Base-by-base conservation (phyloP, 2,888 invertebrate genomes). In the Eudasyphora cyanicolor region DNA sequence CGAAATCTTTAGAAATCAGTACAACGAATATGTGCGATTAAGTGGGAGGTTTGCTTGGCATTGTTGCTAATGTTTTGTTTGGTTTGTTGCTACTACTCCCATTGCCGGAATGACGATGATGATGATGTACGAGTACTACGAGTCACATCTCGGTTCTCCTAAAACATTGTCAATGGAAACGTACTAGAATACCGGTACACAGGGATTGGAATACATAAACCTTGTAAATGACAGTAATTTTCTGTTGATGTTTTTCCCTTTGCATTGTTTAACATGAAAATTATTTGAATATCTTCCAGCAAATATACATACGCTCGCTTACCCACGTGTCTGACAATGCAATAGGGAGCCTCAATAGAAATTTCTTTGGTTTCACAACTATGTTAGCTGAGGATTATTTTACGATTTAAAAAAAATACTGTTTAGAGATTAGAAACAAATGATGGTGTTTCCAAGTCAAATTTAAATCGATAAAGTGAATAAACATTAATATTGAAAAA, bases 161-260 rank as follows among this genome's bases (percentile, higher is more conserved):
- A 29, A 60, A 14, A 21, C 21, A 21, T 64, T 12, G 19, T 38
- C 12, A 38, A 64, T 12, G 19, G 42, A 21, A 42, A 67, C 24
- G 67, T 67, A 42, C 7, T 38, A 24, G 19, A 35, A 38, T 19
- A 17, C 62, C 14, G 42, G 8, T 14, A 35, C 64, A 38, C 17
- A 64, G 21, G 42, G 42, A 45, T 42, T 67, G 42, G 21, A 67
- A 67, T 42, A 67, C 42, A 38, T 67, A 67, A 73, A 38, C 42
- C 73, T 74, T 73, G 79, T 62, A 69, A 82, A 82, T 82, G 82
- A 76, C 71, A 79, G 76, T 71, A 76, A 76, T 79, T 82, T 79
- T 57, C 73, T 67, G 51, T 73, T 79, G 67, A 79, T 73, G 79
- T 67, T 73, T 64, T 67, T 73, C 19, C 42, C 35, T 71, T 19